Percentiles rank a stretch among this genome's conserved stretches.
Conservation (phyloP, 2,797 vertebrate species). For the Centroberyx gerrardi region DNA sequence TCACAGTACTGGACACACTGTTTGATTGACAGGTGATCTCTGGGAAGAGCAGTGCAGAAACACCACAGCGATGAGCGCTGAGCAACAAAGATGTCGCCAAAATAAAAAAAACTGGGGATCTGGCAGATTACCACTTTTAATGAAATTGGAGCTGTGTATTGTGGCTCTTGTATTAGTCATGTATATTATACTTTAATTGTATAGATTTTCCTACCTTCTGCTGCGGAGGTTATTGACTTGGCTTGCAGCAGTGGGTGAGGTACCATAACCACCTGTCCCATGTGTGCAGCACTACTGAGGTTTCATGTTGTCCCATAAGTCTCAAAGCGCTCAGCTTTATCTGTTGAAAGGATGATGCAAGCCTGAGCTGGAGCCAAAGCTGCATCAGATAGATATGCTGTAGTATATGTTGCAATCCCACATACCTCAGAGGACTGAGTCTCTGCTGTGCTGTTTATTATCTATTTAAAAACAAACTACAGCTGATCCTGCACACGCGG, state of each 20-base stretch:
- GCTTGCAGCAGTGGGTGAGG: constrained; percentile 24
- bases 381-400: constrained; percentile 9
- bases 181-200: not conserved
- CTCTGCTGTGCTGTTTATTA: constrained; percentile 24
- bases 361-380: constrained; percentile 34
- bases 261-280: constrained; percentile 37
- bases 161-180: not conserved
- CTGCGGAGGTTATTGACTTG: constrained; percentile 9
- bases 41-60: too few species aligned
- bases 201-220: not conserved
- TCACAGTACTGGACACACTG: too few species aligned
- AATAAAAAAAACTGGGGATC: not conserved
- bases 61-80: not conserved
- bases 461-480: constrained; percentile 36
- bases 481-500: not conserved
- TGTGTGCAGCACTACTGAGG: constrained; percentile 50
- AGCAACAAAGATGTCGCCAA: not conserved
- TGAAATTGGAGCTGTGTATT: not conserved
- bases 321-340: constrained; percentile 52
- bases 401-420: constrained; percentile 60
- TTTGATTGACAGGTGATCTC: too few species aligned
- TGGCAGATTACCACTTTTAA: not conserved
- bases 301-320: constrained; percentile 43
- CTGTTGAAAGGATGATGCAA: constrained; percentile 83
- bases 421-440: constrained; percentile 42